phyloP scores from a whole-genome alignment of 2,888 invertebrate genomes.

The Drymonia ruficornis region DNA sequence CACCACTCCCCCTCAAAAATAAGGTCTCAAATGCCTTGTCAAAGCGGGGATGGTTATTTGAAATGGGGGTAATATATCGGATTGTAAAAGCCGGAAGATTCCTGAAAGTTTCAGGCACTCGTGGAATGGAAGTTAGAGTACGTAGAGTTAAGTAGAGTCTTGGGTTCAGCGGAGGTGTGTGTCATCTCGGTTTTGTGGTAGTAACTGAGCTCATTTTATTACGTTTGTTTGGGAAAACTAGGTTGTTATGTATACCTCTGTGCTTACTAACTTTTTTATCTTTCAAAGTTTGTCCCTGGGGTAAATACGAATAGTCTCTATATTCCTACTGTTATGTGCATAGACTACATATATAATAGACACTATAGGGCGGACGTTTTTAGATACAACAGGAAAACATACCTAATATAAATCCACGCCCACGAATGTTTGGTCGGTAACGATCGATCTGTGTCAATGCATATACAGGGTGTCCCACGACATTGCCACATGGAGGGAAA shows the following conservation, averaged over 20 bases:
- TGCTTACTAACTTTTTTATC: neutral
- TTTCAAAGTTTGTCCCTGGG: neutral
- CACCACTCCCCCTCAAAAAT: neutral
- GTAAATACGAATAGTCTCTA: no score
- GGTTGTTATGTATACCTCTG: neutral
- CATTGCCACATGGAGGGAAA: no score
- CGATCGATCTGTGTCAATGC: no score
- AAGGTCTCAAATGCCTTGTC: slow-evolving; percentile 13
- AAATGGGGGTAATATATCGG: slow-evolving; percentile 38
- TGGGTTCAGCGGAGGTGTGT: slow-evolving; percentile 15
- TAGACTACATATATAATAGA: no score
- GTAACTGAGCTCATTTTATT: neutral
- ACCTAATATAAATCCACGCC: no score
- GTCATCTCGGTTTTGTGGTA: slow-evolving; percentile 15
- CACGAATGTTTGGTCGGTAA: no score
- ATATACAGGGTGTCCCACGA: no score
- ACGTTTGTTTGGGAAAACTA: neutral
- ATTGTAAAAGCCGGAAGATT: slow-evolving; percentile 38
- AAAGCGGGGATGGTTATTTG: slow-evolving; percentile 24
- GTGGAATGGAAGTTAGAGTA: slow-evolving; percentile 24
- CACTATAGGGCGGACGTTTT: no score
- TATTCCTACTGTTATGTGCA: no score
- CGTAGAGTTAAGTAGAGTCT: slow-evolving; percentile 27
- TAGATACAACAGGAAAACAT: no score
- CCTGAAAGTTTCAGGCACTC: slow-evolving; percentile 32